phyloP scores from a whole-genome alignment of 1,140 invertebrate genomes.

The Ips typographus region DNA sequence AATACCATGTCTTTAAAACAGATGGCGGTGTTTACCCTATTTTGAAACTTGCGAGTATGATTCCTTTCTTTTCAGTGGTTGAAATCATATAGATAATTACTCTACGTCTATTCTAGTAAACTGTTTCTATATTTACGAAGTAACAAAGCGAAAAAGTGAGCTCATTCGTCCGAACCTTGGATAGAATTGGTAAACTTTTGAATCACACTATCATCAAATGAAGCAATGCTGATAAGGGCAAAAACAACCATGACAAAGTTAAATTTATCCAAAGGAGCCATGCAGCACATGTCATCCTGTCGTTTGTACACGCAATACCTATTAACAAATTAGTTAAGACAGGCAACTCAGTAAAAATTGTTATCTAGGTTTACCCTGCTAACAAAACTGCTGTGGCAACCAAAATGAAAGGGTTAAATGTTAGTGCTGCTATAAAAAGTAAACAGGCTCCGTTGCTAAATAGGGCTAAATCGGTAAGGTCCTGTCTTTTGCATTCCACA shows the following conservation, averaged over 20 bases:
- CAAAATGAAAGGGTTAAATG: slow-evolving; percentile 9
- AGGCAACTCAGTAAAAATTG: not conserved
- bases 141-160: too few relatives aligned
- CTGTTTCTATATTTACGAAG: too few relatives aligned
- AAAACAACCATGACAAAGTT: slow-evolving; percentile 29
- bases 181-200: not conserved
- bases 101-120: too few relatives aligned
- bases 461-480: slow-evolving; percentile 27
- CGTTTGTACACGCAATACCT: slow-evolving; percentile 27
- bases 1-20: too few relatives aligned
- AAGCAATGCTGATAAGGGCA: slow-evolving; percentile 17
- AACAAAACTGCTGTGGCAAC: slow-evolving; percentile 17
- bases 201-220: slow-evolving; percentile 19
- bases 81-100: too few relatives aligned
- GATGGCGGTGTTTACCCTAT: too few relatives aligned
- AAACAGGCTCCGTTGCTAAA: slow-evolving; percentile 20
- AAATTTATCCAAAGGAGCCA: slow-evolving; percentile 28
- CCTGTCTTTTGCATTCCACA: slow-evolving; percentile 21
- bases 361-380: slow-evolving; percentile 9
- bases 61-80: too few relatives aligned
- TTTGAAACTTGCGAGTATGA: too few relatives aligned
- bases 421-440: slow-evolving; percentile 11
- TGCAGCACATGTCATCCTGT: slow-evolving; percentile 19
- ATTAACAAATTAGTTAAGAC: not conserved
- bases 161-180: too few relatives aligned